Percentiles rank a stretch among this genome's conserved stretches.
phyloP scores from a whole-genome alignment of 2,888 invertebrate species.

The Elegia similella region DNA sequence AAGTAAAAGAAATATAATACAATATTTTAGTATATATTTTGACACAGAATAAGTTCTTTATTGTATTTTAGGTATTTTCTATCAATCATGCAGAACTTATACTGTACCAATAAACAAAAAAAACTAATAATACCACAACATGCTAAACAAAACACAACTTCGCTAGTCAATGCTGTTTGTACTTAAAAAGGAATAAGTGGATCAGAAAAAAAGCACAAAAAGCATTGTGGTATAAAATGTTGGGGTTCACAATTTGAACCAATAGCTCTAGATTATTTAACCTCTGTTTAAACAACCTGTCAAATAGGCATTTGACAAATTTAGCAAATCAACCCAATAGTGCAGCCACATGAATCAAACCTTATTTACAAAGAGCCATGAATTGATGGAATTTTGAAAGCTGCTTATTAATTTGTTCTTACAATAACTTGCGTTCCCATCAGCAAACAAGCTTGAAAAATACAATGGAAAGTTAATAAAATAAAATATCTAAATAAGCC shows the following conservation, averaged over 20 bases:
- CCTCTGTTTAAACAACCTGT: constrained; percentile 25
- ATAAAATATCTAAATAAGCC: constrained; percentile 2
- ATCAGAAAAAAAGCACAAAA: constrained; percentile 31
- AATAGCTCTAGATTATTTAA: background rate
- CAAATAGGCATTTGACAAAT: constrained; percentile 30
- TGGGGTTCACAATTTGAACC: background rate
- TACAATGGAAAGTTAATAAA: background rate
- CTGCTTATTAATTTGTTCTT: background rate
- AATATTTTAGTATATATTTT: constrained; percentile 28
- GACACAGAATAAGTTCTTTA: constrained; percentile 23
- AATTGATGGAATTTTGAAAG: constrained; percentile 26
- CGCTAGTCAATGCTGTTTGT: constrained; percentile 33
- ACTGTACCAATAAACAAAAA: constrained; percentile 19
- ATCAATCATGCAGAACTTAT: constrained; percentile 21
- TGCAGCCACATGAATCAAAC: constrained; percentile 34
- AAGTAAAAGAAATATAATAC: constrained; percentile 53
- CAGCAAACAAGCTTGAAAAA: constrained; percentile 7
- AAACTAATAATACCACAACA: constrained; percentile 25
- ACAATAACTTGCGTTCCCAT: constrained; percentile 10
- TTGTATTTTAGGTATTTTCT: background rate
- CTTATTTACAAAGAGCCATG: constrained; percentile 29
- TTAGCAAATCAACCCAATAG: constrained; percentile 36
- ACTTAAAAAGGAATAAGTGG: constrained; percentile 21
- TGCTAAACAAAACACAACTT: constrained; percentile 26
- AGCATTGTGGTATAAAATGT: constrained; percentile 27